Percentiles rank a stretch among this genome's conserved stretches.
Conservation (phyloP, 1,140 invertebrate species). For the Triops cancriformis region DNA sequence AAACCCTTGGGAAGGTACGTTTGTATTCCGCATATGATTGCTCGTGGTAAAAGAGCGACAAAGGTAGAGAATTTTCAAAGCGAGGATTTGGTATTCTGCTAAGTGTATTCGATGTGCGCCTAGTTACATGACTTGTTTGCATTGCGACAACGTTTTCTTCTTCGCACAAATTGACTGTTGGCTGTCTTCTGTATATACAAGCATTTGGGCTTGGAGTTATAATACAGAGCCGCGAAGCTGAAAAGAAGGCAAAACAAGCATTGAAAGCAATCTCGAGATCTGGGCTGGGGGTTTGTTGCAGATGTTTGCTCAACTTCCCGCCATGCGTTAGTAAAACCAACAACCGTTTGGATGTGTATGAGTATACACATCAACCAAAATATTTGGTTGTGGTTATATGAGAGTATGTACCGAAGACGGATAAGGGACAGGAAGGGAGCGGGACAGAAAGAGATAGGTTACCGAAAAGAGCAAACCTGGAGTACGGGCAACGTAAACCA, state of each 20-base stretch:
- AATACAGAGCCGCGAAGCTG: background rate
- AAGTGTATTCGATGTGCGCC: background rate
- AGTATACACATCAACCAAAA: background rate
- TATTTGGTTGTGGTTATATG: constrained; percentile 6
- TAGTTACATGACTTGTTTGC: background rate
- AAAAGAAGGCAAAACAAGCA: constrained; percentile 6
- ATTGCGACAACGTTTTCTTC: background rate
- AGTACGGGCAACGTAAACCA: background rate
- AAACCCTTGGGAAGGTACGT: no score
- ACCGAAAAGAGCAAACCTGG: background rate
- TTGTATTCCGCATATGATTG: no score
- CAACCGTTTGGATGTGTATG: constrained; percentile 9
- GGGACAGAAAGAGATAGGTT: no score
- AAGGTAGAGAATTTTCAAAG: background rate
- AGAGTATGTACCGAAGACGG: background rate
- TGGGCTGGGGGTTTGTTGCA: background rate
- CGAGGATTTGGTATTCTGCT: background rate
- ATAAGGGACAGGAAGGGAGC: background rate
- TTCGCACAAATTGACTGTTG: background rate
- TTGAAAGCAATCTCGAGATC: constrained; percentile 13
- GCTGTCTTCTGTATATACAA: background rate
- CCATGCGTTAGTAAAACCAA: constrained; percentile 10
- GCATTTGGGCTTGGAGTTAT: background rate
- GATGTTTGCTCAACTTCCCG: constrained; percentile 13
- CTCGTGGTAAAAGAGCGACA: no score